Evolutionary conservation across 2,888 invertebrate genomes (phyloP), one percentile per base, ranked within the genome.

Genomic region (Drosophila eohydei): DNA sequence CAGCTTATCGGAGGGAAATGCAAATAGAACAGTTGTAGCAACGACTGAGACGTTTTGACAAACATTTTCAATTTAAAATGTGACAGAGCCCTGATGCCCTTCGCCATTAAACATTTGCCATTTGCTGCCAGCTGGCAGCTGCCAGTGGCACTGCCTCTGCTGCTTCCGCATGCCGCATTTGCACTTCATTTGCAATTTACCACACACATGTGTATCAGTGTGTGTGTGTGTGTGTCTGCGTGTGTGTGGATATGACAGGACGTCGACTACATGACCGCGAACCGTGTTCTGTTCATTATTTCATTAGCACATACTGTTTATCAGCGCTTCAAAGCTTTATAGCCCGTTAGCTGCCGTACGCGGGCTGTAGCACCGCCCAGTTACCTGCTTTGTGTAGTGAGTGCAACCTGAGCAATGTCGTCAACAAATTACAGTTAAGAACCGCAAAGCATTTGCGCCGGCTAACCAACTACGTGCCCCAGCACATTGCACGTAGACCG

Each of bases 31-130:
- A 30, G 70, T 54, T 56, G 55, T 34, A 55, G 52, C 46, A 59
- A 41, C 48, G 50, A 70, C 44, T 52, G 44, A 44, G 64, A 60
- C 43, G 46, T 58, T 55, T 58, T 85, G 81, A 81, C 74, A 85
- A 78, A 85, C 85, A 74, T 79, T 89, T 87, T 81, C 88, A 89
- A 83, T 89, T 87, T 89, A 57, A 88, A 88, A 83, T 66, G 71
- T 88, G 85, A 86, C 81, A 82, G 36, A 38, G 46, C 55, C 26
- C 38, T 56, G 44, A 30, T 65, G 75, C 50, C 51, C 50, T 71
- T 61, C 32, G 55, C 43, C 65, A 70, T 71, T 74, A 52, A 41
- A 62, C 41, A 63, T 71, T 64, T 62, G 28, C 69, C 60, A 44
- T 50, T 58, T 61, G 56, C 72, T 52, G 56, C 34, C 46, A 48